phyloP scores from a whole-genome alignment of 2,888 invertebrate genomes.

The Muscina levida region DNA sequence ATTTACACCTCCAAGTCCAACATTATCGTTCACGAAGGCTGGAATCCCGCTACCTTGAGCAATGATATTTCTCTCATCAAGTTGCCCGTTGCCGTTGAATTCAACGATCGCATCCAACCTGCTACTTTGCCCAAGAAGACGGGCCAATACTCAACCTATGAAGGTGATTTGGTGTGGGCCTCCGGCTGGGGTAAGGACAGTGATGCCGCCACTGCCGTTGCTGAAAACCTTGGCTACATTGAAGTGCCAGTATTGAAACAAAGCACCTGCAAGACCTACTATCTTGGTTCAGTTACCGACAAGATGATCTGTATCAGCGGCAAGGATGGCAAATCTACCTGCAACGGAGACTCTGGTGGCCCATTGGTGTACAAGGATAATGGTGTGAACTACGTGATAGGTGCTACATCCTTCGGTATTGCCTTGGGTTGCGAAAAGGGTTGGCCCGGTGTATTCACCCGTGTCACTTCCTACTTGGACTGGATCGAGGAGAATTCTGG shows the following conservation, averaged over 20 bases:
- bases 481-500: constrained; percentile 73
- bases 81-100: constrained; percentile 65
- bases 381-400: constrained; percentile 70
- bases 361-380: constrained; percentile 73
- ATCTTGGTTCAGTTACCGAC: constrained; percentile 63
- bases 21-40: constrained; percentile 68
- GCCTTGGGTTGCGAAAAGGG: constrained; percentile 74
- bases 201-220: constrained; percentile 67
- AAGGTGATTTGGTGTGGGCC: constrained; percentile 67
- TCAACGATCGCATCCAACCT: constrained; percentile 68
- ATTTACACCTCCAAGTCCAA: constrained; percentile 62
- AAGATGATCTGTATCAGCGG: constrained; percentile 78
- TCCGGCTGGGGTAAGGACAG: constrained; percentile 71
- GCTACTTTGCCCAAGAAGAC: constrained; percentile 67
- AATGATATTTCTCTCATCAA: constrained; percentile 75
- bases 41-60: constrained; percentile 59
- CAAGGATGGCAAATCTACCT: constrained; percentile 74
- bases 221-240: constrained; percentile 69
- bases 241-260: constrained; percentile 69
- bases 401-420: constrained; percentile 76
- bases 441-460: constrained; percentile 77
- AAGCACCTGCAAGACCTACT: constrained; percentile 68
- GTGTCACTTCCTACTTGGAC: constrained; percentile 74
- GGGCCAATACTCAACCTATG: constrained; percentile 65
- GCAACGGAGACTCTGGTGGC: constrained; percentile 78